Conservation (phyloP, 2,888 invertebrate species). For the Xanthia togata region DNA sequence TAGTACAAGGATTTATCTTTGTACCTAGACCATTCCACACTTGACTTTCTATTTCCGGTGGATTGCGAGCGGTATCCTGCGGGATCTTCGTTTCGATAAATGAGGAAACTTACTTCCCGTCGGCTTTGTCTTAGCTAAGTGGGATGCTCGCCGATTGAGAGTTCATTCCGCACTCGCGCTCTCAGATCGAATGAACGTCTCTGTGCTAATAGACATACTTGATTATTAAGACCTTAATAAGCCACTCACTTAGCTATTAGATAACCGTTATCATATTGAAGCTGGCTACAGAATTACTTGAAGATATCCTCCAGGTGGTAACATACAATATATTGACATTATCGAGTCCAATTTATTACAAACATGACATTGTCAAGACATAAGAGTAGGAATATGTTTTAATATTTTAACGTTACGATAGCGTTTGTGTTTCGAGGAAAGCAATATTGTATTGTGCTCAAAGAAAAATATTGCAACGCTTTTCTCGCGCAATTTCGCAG, state of each 20-base stretch:
- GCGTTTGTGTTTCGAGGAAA: conserved; percentile 66
- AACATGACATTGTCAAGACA: conserved; percentile 9
- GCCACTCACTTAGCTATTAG: conserved; percentile 15
- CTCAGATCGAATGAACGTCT: conserved; percentile 49
- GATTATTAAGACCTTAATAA: conserved; percentile 52
- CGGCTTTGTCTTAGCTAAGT: conserved; percentile 80
- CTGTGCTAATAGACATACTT: conserved; percentile 44
- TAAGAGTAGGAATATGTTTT: conserved; percentile 50
- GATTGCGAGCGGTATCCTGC: conserved; percentile 79
- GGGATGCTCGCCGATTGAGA: conserved; percentile 71
- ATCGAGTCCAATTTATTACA: conserved; percentile 7
- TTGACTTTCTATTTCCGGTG: conserved; percentile 87
- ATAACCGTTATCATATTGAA: conserved; percentile 8
- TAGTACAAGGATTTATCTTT: conserved; percentile 76
- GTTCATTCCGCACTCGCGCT: conserved; percentile 68
- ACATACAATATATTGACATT: not conserved
- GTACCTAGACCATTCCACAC: conserved; percentile 79
- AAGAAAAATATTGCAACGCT: conserved; percentile 80
- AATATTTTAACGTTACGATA: conserved; percentile 67
- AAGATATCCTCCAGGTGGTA: not conserved
- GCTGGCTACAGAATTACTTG: not conserved
- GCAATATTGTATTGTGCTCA: conserved; percentile 77
- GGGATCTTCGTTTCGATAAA: conserved; percentile 81
- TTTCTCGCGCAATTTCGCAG: conserved; percentile 73
- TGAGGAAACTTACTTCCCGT: conserved; percentile 81